Evolutionary conservation across 2,113 vertebrate species (phyloP), one percentile per base, ranked within the genome.

Genomic region (Thryonomys swinderianus): DNA sequence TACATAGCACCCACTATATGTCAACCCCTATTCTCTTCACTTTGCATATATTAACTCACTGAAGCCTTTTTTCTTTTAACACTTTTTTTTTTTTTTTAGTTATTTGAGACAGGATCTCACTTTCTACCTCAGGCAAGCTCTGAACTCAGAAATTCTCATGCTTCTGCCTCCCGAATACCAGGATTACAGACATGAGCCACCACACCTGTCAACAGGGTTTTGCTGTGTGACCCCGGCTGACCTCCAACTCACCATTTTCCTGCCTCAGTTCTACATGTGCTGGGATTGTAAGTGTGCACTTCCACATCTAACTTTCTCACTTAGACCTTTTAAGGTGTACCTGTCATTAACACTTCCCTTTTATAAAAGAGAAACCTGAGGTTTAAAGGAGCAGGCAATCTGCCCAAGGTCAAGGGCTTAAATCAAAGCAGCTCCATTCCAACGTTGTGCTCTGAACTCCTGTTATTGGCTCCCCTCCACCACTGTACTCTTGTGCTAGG

Each of bases 371-470:
- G 30, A 93, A 93, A 64, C 17, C 73, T 37, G 42, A 88, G 32
- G 51, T 67, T 51, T 37, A 37, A 59, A 88, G 64, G 37, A 91
- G 16, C 88, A 34, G 81, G n/a, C 61, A 79, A 73, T 94, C 90
- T 79, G 30, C 51, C 42, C 62, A n/a, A 92, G 37, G 42, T 57
- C n/a, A 80, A 67, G 64, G 37, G 9, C 76, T 90, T 88, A 80
- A 92, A 92, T 48, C 69, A 90, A 94, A n/a, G 21, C 83, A 79
- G 55, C 30, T 13, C 10, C 42, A 3, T 0, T 2, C 16, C 25
- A 80, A 37, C 0, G 16, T 79, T 90, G 69, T 55, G 69, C n/a
- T 90, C 42, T 32, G 83, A 67, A 67, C 16, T 74, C 85, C 74
- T 86, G 30, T n/a, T 62, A 71, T 37, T 85, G 18, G 45, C 5